Base-by-base conservation (phyloP, 2,888 invertebrate genomes). In the Microctonus brassicae region DNA sequence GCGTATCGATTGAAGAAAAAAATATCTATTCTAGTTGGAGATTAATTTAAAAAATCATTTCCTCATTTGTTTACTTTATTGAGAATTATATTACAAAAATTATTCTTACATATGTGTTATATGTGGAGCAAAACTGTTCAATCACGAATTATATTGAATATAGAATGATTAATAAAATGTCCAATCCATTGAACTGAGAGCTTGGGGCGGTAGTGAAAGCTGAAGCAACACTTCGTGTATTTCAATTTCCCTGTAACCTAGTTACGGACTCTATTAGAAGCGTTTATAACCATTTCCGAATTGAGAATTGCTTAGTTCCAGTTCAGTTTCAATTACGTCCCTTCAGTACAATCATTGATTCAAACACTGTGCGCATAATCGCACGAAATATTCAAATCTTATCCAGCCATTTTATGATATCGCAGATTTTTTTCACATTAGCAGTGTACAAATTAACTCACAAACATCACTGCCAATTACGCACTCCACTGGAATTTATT, bases 261-360 rank as follows among this genome's bases (percentile, higher is more conserved):
- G 80, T 81, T 81, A 81, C 76, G 72, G 79, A 80, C 75, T 79
- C 79, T 79, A 81, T 79, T 77, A 79, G 78, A 73, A 78, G 76
- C 75, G 77, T 74, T 76, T 78, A 75, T 75, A 76, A 78, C 77
- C 75, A 79, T 80, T 81, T 79, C 79, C 80, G 79, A 73, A 68
- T 74, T 74, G 79, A 78, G 79, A 81, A 81, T 81, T 79, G 79
- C 80, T 79, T 75, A 77, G 77, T 79, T 80, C 77, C 76, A 76
- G 76, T 76, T 78, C 75, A 76, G 70, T 81, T 73, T 71, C 70
- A 78, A 73, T 74, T 70, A 36, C 68, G 72, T 53, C 64, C 71
- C 64, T 62, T 71, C 55, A 20, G 61, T 22, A 33, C 55, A 64
- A 36, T 11, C 22, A 63, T 70, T 26, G 55, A 42, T 17, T 7